Conservation (phyloP, 2,797 vertebrate species). For the Ficedula albicollis region DNA sequence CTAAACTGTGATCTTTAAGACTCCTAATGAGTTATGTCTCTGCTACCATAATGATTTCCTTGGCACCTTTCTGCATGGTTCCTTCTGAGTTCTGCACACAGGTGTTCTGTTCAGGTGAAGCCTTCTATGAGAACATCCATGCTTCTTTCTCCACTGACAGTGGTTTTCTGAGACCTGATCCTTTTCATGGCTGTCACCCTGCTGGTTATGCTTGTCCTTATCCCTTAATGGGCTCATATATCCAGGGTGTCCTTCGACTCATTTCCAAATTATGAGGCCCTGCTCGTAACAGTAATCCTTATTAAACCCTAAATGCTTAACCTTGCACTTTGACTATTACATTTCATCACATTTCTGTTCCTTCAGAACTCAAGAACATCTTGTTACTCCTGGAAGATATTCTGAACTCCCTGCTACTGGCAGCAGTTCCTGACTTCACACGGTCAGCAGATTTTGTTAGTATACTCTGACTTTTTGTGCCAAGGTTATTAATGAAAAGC, state of each 20-base stretch:
- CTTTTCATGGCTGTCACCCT: background rate
- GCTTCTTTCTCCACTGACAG: background rate
- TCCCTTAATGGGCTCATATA: background rate
- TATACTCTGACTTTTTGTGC: slow-evolving; percentile 34
- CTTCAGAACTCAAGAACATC: slow-evolving; percentile 31
- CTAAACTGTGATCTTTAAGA: background rate
- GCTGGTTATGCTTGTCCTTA: background rate
- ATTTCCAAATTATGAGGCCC: slow-evolving; percentile 1
- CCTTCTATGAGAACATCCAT: background rate
- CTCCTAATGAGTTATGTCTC: background rate
- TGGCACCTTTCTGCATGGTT: background rate
- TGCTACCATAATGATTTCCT: background rate
- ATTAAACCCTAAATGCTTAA: slow-evolving; percentile 39
- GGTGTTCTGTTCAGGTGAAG: background rate
- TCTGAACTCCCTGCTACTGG: background rate
- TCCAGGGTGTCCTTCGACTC: background rate
- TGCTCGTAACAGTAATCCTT: slow-evolving; percentile 8
- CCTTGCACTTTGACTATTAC: slow-evolving; percentile 25
- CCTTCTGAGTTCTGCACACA: background rate
- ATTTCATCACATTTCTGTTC: slow-evolving; percentile 22
- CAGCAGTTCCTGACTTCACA: slow-evolving; percentile 15
- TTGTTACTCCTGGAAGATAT: slow-evolving; percentile 24
- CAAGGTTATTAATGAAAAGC: slow-evolving; percentile 55
- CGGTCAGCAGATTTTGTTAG: slow-evolving; percentile 46
- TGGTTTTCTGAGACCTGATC: background rate